phyloP scores from a whole-genome alignment of 2,888 invertebrate genomes.

The Zaprionus bogoriensis region DNA sequence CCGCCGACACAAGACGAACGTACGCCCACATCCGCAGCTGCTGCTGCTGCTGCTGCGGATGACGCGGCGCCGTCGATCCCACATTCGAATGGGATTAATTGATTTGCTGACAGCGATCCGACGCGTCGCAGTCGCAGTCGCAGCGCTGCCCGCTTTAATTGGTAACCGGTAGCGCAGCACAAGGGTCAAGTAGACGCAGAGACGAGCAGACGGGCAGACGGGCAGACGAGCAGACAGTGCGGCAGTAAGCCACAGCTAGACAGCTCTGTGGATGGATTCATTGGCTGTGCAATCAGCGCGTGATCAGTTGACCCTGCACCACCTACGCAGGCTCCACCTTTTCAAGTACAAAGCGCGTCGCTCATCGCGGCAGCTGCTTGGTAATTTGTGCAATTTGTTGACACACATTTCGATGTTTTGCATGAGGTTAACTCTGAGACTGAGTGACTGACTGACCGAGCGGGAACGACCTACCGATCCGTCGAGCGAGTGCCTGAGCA shows the following conservation, averaged over 20 bases:
- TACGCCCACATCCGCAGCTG: conserved; percentile 11
- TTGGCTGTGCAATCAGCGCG: conserved; percentile 11
- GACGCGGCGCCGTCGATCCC: conserved; percentile 3
- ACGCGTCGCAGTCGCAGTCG: neutral
- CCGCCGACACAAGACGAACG: too few species aligned
- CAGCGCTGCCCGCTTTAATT: conserved; percentile 5
- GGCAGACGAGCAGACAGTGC: neutral
- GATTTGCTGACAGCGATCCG: conserved; percentile 27
- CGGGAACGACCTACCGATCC: neutral
- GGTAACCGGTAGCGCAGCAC: conserved; percentile 19
- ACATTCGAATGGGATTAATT: conserved; percentile 29
- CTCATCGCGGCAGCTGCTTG: conserved; percentile 4
- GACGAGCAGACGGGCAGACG: neutral
- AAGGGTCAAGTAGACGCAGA: neutral
- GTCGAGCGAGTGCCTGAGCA: conserved; percentile 26
- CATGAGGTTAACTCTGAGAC: neutral
- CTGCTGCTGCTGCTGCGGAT: too few species aligned
- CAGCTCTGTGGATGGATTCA: too few species aligned
- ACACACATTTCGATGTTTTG: conserved; percentile 62
- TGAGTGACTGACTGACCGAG: neutral
- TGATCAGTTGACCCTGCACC: conserved; percentile 3
- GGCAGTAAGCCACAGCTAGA: neutral
- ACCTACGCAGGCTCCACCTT: conserved; percentile 5
- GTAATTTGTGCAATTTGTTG: conserved; percentile 69
- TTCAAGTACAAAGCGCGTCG: conserved; percentile 19